phyloP scores from a whole-genome alignment of 2,888 invertebrate genomes.

The Lithophane leautieri region DNA sequence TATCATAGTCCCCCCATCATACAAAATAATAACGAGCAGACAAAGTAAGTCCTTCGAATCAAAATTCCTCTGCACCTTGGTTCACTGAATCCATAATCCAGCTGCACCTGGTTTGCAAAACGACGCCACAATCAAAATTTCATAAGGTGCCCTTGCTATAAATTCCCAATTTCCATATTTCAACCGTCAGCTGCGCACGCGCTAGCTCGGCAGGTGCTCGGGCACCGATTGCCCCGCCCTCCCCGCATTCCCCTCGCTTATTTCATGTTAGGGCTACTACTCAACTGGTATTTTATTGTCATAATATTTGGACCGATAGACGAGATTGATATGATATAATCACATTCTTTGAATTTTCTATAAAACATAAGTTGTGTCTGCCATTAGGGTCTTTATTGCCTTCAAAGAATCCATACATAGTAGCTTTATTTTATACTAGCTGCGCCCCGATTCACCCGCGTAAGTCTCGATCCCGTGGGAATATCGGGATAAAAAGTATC shows the following conservation, averaged over 20 bases:
- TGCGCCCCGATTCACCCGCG: too few relatives aligned
- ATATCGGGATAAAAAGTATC: too few relatives aligned
- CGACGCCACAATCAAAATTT: constrained; percentile 50
- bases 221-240: constrained; percentile 62
- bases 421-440: background rate
- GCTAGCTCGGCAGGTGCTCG: constrained; percentile 72
- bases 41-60: constrained; percentile 1
- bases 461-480: too few relatives aligned
- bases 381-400: background rate
- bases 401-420: background rate
- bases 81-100: constrained; percentile 13
- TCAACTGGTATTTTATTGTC: constrained; percentile 34
- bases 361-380: background rate
- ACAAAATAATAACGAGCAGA: background rate
- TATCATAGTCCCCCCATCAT: background rate
- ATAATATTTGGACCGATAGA: constrained; percentile 1
- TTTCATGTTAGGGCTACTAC: constrained; percentile 62
- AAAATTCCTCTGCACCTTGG: constrained; percentile 23
- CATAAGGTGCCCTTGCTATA: constrained; percentile 60
- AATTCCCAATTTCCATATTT: constrained; percentile 73
- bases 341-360: background rate
- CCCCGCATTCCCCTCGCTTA: constrained; percentile 47
- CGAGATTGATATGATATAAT: constrained; percentile 10
- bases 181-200: constrained; percentile 73
- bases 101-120: constrained; percentile 37